Evolutionary conservation across 2,113 vertebrate species (phyloP), one percentile per base, ranked within the genome.

Genomic region (Bos indicus): DNA sequence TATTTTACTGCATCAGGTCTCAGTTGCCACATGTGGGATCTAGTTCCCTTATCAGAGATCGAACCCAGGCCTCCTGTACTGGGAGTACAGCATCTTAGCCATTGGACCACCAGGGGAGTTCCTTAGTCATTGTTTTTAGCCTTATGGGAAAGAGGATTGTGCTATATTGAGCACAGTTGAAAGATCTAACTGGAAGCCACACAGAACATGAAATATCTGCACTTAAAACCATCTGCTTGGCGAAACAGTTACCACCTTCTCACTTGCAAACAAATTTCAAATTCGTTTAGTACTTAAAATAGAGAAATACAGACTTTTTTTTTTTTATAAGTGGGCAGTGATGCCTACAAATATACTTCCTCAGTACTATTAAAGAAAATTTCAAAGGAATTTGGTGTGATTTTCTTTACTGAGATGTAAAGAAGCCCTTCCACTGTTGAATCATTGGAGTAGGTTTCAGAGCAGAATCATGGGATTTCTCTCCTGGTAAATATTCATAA

Each of bases 221-320:
- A 86, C 23, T 94, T 95, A 28, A 23, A 96, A 82, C 52, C 87
- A 88, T 91, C 54, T 96, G 51, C 78, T 51, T 83, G 36, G 56
- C 10, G 81, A 94, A 52, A 81, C 46, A 97, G 90, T 87, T 82
- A 83, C 52, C 51, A 51, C 16, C 92, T 96, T 94, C 90, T 98
- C 80, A 92, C n/a, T 92, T 91, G 83, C 88, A 52, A 97, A 59
- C 48, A 97, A 78, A 96, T 92, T 91, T 93, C 84, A 83, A 95
- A 96, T 93, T 77, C 64, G 71, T 86, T 67, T 48, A 52, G 87
- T 95, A 85, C 74, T 59, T 95, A 92, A 78, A 91, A 43, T 93
- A 64, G 43, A 83, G 52, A 96, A 57, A 93, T 28, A 51, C 3
- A 90, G 21, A 88, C 51, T 74, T 74, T 85, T 92, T 74, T 85